Base-by-base conservation (phyloP, 2,113 vertebrate species). In the Lampris incognitus region DNA sequence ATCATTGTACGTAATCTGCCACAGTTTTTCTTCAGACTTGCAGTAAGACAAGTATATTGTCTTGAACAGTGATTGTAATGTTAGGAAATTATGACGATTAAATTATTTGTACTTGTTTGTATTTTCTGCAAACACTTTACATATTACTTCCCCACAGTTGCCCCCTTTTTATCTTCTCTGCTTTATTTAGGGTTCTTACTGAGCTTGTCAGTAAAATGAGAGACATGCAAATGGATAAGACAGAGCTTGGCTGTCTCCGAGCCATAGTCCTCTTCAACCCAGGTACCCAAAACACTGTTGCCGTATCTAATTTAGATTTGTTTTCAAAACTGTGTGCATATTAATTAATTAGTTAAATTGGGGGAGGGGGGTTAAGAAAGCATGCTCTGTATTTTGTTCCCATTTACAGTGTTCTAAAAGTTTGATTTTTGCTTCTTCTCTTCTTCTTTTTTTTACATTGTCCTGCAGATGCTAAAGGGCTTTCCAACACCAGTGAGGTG, bases 231-330 rank as follows among this genome's bases (percentile, higher is more conserved):
- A 95, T 95, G 94, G 94, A 95, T 88, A 95, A 95, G 91, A 92
- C 93, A 2, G 94, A 95, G 85, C 91, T 95, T 56, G 94, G 96
- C 79, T 97, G 96, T 90, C 96, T 97, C 74, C 92, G 96, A 76
- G 96, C 96, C 77, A 97, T 97, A 70, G 96, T 97, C 91, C 95
- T 97, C 82, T 97, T 97, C 87, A 97, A 97, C 74, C 96, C 96
- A 92, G 96, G 95, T 95, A 72, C 49, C 1, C 8, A 58, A 4
- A 24, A 24, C 11, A 6, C 9, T 6, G 6, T 36, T 13, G 56
- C 44, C 1, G 69, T 37, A 48, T 11, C n/a, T 13, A n/a, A 9
- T 24, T 42, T 36, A 46, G 3, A 61, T 13, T 24, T 4, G 7
- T 36, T 1, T 40, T 36, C 44, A 37, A 50, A 9, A 11, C 24